Evolutionary conservation across 2,888 invertebrate genomes (phyloP), one percentile per base, ranked within the genome.

Genomic region (Chironomus riparius): DNA sequence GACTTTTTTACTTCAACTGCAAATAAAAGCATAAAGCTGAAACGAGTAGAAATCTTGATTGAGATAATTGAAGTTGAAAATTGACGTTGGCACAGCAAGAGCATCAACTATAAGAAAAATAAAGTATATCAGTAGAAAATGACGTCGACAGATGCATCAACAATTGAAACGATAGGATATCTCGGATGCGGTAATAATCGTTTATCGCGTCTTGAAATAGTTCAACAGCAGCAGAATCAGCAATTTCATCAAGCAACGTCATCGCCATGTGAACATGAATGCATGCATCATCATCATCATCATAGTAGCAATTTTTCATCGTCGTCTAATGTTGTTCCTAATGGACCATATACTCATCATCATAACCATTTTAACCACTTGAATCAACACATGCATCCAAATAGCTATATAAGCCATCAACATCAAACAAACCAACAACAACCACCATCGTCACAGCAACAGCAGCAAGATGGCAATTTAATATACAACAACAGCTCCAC

Each of bases 201-300:
- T 21, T 69, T 76, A 56, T 76, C 76, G 18, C 68, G 76, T 28
- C 12, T 76, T 15, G 76, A 76, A 7, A 2, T 48, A 3, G 38
- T 76, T 13, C 74, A 75, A 50, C 74, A 75, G 24, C 77, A 77
- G 47, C 77, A 76, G n/a, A n/a, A n/a, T 28, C 28, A 38, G 48
- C 56, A 72, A 65, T 70, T 68, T 7, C 75, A 62, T 50, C 65
- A 21, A 48, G 38, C 70, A 12, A 22, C 76, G 24, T 79, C 81
- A 15, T 70, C 73, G 22, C 65, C 77, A 10, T 80, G 81, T 73
- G 80, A 81, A 56, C 83, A 84, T 79, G 83, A 84, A 78, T 84
- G 83, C 77, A 82, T 83, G 77, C 83, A 83, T 78, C 83, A 83
- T 79, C 83, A 77, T 79, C 78, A 79, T 80, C 80, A 76, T 76